Conservation (phyloP, 2,888 invertebrate species). For the Drosophila demipolita region DNA sequence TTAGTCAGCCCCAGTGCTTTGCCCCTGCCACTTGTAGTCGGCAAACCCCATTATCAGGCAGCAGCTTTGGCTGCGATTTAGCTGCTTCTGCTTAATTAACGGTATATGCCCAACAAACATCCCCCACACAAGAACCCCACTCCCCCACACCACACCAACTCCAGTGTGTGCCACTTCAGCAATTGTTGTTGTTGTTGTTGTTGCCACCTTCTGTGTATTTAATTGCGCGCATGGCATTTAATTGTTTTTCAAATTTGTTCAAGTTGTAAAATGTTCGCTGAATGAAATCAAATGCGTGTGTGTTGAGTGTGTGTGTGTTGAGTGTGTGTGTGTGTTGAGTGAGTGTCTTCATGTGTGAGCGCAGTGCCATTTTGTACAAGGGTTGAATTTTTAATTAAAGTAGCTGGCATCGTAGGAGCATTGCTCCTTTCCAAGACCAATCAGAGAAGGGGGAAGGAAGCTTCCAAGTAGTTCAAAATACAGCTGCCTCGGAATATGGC, state of each 20-base stretch:
- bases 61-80: constrained; percentile 30
- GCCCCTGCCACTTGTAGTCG: constrained; percentile 7
- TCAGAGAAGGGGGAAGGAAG: constrained; percentile 14
- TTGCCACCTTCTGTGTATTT: constrained; percentile 84
- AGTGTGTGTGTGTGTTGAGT: constrained; percentile 30
- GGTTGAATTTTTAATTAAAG: constrained; percentile 80
- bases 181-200: constrained; percentile 41
- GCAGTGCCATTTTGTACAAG: constrained; percentile 63
- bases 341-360: constrained; percentile 34
- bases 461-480: neutral
- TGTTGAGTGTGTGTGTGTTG: constrained; percentile 26
- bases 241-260: constrained; percentile 84
- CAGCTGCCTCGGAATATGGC: constrained; percentile 66
- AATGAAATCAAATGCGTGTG: constrained; percentile 56
- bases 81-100: constrained; percentile 81
- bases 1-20: constrained; percentile 23
- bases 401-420: constrained; percentile 64
- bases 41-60: constrained; percentile 31
- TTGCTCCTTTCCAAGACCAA: constrained; percentile 66
- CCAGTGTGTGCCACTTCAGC: constrained; percentile 66
- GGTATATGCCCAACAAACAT: constrained; percentile 58
- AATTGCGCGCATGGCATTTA: constrained; percentile 84
- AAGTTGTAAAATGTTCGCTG: constrained; percentile 75
- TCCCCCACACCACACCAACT: neutral
- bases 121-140: constrained; percentile 13